These are phyloP conservation scores for Emys orbicularis DNA, from an alignment of 2,797 vertebrate species.

Conservation along the genomic window DNA sequence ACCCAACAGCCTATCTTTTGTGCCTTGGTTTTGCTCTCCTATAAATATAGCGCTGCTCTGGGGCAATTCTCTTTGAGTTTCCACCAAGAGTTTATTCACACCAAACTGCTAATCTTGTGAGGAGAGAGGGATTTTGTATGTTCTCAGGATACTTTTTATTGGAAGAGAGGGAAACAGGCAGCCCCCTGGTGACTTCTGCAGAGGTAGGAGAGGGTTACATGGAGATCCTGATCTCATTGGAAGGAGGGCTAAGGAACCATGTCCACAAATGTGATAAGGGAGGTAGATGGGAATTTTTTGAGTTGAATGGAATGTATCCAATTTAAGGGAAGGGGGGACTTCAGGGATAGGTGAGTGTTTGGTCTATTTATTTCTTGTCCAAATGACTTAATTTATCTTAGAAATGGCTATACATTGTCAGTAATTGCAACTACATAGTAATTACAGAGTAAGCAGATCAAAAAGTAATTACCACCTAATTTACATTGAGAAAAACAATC, in stretches of 20 bases:
- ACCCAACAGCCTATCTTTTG: background rate
- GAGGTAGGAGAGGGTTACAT: background rate
- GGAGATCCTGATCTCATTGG: background rate
- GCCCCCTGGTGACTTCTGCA: background rate
- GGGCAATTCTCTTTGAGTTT: background rate
- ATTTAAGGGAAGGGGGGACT: background rate
- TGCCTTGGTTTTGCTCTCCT: rapidly evolving
- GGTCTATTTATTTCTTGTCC: background rate
- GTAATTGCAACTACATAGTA: background rate
- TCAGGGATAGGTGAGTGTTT: background rate
- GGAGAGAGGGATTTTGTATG: background rate
- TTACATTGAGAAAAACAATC: background rate
- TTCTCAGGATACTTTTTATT: background rate
- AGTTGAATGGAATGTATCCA: background rate
- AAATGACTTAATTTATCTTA: background rate
- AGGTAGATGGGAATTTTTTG: background rate
- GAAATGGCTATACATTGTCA: background rate
- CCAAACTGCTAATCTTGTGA: background rate
- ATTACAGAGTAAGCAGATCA: background rate
- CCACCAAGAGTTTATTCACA: background rate
- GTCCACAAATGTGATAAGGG: background rate
- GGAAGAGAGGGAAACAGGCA: background rate
- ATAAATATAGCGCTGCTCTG: rapidly evolving
- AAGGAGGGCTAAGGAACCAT: background rate
- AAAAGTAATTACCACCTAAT: background rate